Percentiles rank a stretch among this genome's conserved stretches.
phyloP scores from a whole-genome alignment of 2,113 vertebrate genomes.

The Rhynchopsitta pachyrhyncha region DNA sequence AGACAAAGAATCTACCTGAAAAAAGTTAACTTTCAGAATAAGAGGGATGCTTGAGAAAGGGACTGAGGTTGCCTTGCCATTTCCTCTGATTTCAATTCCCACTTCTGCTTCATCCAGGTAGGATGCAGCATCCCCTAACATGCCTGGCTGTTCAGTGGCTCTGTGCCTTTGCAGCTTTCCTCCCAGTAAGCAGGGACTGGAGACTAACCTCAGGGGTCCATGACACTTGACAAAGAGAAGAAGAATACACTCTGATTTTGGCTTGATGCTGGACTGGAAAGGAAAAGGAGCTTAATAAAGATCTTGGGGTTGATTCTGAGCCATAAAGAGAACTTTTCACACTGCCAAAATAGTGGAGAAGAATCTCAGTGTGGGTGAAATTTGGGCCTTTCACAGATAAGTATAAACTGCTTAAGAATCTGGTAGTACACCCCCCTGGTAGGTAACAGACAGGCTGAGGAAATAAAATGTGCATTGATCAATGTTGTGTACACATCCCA shows the following conservation, averaged over 20 bases:
- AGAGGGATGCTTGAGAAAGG: background rate
- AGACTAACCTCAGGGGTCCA: background rate
- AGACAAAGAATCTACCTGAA: background rate
- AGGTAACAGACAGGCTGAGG: background rate
- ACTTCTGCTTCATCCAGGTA: background rate
- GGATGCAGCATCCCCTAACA: background rate
- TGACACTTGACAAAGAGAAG: background rate
- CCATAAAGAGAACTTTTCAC: background rate
- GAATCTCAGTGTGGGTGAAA: background rate
- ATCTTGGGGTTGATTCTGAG: background rate
- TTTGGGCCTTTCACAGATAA: background rate
- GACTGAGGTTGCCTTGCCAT: background rate
- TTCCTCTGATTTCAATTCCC: background rate
- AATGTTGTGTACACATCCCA: background rate
- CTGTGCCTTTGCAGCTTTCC: background rate
- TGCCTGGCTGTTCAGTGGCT: background rate
- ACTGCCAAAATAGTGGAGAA: background rate
- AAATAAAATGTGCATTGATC: background rate
- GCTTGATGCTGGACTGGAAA: background rate
- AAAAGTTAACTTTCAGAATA: background rate
- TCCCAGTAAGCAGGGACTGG: background rate
- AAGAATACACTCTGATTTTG: background rate
- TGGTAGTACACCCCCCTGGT: rapidly evolving
- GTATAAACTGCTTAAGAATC: background rate
- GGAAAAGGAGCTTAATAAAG: background rate